Base-by-base conservation (phyloP, 2,888 invertebrate species). In the Crossocerus cetratus region DNA sequence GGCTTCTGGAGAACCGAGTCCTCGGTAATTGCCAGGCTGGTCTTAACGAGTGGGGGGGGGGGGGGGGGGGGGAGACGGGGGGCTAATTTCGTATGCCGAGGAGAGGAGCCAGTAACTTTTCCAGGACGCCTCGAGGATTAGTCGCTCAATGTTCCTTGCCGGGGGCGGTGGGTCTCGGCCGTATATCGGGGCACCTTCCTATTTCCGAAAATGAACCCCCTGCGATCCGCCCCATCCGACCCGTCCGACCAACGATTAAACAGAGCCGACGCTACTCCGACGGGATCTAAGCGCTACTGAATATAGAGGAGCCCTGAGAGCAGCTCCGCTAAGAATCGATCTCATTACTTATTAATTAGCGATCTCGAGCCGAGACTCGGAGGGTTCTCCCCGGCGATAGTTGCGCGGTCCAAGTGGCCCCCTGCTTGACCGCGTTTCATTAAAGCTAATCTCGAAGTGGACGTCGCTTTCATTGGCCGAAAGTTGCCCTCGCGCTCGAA, bases 51-150 rank as follows among this genome's bases (percentile, higher is more conserved):
- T 60, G 18, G 32, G n/a, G n/a, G n/a, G n/a, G n/a, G n/a, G n/a
- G n/a, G n/a, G n/a, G n/a, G n/a, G n/a, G n/a, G n/a, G n/a, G n/a
- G n/a, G n/a, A n/a, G n/a, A n/a, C n/a, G n/a, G n/a, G n/a, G n/a
- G 42, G 58, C 63, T 69, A 69, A 69, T 69, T 69, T 63, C 58
- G 69, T 58, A 69, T 69, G 57, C 69, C 63, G 43, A 58, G 63
- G 69, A 60, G 69, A 55, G 45, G 18, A 63, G 57, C 53, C 63
- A 43, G 45, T 58, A 69, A 69, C 63, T 69, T 63, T 68, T 69
- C 62, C 54, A 49, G 54, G 49, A 63, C 57, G 58, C 42, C 69
- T 45, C 16, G 63, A 42, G 61, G 62, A 68, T 62, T 62, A 68
- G 55, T 61, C 42, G n/a, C 32, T 18, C 23, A 22, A 49, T 13